Evolutionary conservation across 2,113 vertebrate species (phyloP).

Genomic region (Salvelinus alpinus): DNA sequence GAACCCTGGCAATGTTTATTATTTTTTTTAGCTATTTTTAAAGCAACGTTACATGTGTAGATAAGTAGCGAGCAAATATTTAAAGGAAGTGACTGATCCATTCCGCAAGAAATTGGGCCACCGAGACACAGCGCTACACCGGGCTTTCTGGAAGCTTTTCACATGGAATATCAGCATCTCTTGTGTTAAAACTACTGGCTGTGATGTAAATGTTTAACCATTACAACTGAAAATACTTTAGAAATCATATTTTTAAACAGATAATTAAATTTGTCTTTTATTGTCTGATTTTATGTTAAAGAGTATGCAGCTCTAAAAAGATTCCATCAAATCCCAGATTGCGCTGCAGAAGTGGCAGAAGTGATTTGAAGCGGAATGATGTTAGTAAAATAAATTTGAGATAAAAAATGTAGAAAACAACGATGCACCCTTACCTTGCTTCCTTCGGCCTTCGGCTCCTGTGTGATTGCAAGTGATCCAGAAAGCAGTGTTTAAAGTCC

Average conservation of each 20-base stretch:
- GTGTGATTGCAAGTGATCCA: slow-evolving; percentile 80
- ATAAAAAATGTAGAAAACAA: slow-evolving; percentile 31
- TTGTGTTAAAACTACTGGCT: background rate
- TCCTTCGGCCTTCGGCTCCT: slow-evolving; percentile 79
- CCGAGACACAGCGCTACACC: slow-evolving; percentile 28
- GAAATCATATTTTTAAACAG: no score
- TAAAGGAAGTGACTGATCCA: slow-evolving; percentile 44
- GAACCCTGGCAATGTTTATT: background rate
- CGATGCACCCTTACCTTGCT: slow-evolving; percentile 75
- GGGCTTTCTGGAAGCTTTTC: slow-evolving; percentile 53
- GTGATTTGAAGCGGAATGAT: slow-evolving; percentile 62
- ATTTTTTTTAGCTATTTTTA: background rate
- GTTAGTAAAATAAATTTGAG: slow-evolving; percentile 52
- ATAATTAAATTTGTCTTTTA: no score
- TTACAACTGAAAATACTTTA: background rate
- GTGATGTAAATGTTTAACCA: background rate
- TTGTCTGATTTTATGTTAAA: background rate
- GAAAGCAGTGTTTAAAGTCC: slow-evolving; percentile 77
- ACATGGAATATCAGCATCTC: slow-evolving; percentile 3
- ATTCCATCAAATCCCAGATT: slow-evolving; percentile 55
- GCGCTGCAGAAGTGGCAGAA: slow-evolving; percentile 51
- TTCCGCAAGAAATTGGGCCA: slow-evolving; percentile 54
- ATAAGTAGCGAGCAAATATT: slow-evolving; percentile 54
- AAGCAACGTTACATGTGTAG: slow-evolving; percentile 47
- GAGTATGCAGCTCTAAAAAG: slow-evolving; percentile 35